These are phyloP conservation scores for Tricholauxania praeusta DNA, from an alignment of 2,888 invertebrate genomes.

Conservation along the genomic window DNA sequence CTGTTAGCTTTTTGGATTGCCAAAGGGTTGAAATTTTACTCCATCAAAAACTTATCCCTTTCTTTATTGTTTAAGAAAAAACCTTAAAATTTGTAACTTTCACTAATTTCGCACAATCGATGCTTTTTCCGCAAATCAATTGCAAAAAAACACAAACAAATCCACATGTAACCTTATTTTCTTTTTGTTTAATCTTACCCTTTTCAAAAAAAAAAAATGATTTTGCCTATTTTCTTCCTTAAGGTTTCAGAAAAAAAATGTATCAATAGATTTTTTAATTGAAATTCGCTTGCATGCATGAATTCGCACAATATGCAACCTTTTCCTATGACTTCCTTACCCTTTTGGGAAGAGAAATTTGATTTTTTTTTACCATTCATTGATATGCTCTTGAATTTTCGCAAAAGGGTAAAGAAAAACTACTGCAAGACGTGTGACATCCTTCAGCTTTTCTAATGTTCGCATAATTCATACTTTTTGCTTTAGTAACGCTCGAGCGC, in stretches of 20 bases:
- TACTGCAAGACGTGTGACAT: too few species aligned
- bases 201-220: slow-evolving; percentile 20
- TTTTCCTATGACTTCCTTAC: not conserved
- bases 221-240: not conserved
- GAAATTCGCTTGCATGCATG: slow-evolving; percentile 27
- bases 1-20: too few species aligned
- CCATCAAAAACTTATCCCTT: not conserved
- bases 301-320: not conserved
- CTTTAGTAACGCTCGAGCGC: slow-evolving; percentile 15
- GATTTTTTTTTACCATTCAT: too few species aligned
- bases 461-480: too few species aligned
- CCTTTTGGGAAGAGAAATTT: too few species aligned
- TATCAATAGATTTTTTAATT: slow-evolving; percentile 30
- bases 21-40: too few species aligned
- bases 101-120: slow-evolving; percentile 62
- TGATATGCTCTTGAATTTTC: too few species aligned
- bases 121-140: slow-evolving; percentile 65
- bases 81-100: slow-evolving; percentile 52
- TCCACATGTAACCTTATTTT: slow-evolving; percentile 55
- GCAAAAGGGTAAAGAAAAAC: too few species aligned
- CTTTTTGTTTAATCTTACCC: not conserved
- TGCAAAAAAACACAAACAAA: slow-evolving; percentile 65
- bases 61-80: not conserved
- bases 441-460: too few species aligned
- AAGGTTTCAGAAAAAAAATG: not conserved